phyloP scores from a whole-genome alignment of 2,797 vertebrate genomes.

The Malurus splendens region DNA sequence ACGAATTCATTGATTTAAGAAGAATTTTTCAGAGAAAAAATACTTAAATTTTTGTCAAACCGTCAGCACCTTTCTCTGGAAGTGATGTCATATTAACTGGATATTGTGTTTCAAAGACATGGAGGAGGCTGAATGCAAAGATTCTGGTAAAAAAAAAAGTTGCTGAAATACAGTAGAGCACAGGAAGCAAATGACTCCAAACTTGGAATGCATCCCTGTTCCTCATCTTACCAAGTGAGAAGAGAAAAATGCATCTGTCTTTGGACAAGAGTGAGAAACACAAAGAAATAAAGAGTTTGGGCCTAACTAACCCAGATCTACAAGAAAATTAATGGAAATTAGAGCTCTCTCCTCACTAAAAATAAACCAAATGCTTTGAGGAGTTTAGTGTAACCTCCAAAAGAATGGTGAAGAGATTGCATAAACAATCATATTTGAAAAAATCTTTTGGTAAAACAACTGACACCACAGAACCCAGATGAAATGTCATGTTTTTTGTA shows the following conservation, averaged over 20 bases:
- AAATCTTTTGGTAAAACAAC: not conserved
- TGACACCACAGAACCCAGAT: not conserved
- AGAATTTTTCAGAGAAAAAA: not conserved
- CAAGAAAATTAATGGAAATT: not conserved
- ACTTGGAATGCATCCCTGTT: not conserved
- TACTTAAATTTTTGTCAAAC: not conserved
- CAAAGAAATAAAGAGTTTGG: not conserved
- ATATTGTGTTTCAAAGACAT: not conserved
- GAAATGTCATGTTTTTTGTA: not conserved
- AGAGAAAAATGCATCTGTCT: not conserved
- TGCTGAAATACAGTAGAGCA: not conserved
- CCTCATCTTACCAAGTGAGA: not conserved
- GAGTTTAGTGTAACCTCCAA: not conserved
- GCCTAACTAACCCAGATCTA: not conserved
- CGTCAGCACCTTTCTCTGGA: not conserved
- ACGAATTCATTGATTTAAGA: fast-evolving
- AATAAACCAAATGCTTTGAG: not conserved
- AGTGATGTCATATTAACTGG: not conserved
- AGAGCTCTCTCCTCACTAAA: not conserved
- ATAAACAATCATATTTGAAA: not conserved
- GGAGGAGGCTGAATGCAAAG: not conserved
- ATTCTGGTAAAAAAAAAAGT: not conserved
- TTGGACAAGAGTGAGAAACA: not conserved
- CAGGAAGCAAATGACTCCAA: not conserved
- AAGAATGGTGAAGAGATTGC: not conserved